Percentiles rank a stretch among this genome's conserved stretches.
These are phyloP conservation scores for Oegoconia quadripuncta DNA, from an alignment of 2,888 invertebrate genomes.

Conservation along the genomic window DNA sequence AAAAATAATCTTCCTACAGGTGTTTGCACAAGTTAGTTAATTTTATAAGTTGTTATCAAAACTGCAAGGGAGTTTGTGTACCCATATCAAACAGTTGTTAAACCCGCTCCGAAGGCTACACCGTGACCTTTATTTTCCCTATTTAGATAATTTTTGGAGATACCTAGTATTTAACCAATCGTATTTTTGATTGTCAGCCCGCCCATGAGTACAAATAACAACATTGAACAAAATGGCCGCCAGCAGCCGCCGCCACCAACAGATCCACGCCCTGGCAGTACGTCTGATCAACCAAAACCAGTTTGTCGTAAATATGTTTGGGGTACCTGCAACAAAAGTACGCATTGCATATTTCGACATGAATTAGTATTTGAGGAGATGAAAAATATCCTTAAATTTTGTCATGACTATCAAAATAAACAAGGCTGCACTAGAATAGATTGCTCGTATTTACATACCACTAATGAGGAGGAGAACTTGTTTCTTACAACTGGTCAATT, in stretches of 20 bases:
- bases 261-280: not conserved
- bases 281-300: constrained; percentile 19
- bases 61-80: too few relatives aligned
- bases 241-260: constrained; percentile 33
- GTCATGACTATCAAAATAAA: constrained; percentile 62
- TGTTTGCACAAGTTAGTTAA: too few relatives aligned
- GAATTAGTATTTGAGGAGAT: constrained; percentile 52
- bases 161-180: too few relatives aligned
- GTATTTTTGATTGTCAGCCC: constrained; percentile 24
- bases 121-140: too few relatives aligned
- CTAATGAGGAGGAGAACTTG: constrained; percentile 51
- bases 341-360: constrained; percentile 52
- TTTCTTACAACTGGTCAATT: constrained; percentile 47
- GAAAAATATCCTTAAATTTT: constrained; percentile 56
- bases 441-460: constrained; percentile 56
- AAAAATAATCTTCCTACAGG: too few relatives aligned
- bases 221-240: constrained; percentile 52
- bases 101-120: too few relatives aligned
- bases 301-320: constrained; percentile 58
- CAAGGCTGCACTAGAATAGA: constrained; percentile 48
- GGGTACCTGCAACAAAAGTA: constrained; percentile 55
- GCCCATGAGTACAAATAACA: constrained; percentile 38
- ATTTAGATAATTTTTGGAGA: too few relatives aligned
- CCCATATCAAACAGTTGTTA: too few relatives aligned
- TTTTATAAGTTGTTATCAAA: too few relatives aligned